phyloP scores from a whole-genome alignment of 2,888 invertebrate species.

The Marasmarcha lunaedactyla region DNA sequence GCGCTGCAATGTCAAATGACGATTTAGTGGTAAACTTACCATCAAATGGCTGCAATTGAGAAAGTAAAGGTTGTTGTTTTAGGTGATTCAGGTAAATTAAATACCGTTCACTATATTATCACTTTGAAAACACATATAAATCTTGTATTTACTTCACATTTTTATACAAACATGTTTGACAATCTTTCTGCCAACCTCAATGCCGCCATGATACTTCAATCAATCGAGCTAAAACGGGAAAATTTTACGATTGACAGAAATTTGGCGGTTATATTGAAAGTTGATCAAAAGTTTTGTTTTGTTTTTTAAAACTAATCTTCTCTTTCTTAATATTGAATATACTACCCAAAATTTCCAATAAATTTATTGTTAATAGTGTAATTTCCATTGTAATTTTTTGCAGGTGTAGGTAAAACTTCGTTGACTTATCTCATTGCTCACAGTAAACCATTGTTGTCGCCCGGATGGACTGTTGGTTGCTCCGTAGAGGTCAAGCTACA shows the following conservation, averaged over 20 bases:
- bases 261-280: conserved; percentile 24
- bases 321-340: no score
- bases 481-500: conserved; percentile 96
- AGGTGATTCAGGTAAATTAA: conserved; percentile 85
- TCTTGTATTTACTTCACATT: conserved; percentile 6
- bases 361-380: no score
- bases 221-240: no score
- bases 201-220: conserved; percentile 46
- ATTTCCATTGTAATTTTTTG: conserved; percentile 18
- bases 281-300: neutral
- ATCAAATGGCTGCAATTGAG: conserved; percentile 83
- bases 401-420: conserved; percentile 97
- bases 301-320: no score
- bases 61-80: conserved; percentile 92
- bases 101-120: conserved; percentile 5
- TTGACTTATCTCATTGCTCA: conserved; percentile 92
- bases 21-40: conserved; percentile 12
- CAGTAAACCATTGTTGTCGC: conserved; percentile 85
- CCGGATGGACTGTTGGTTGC: conserved; percentile 97
- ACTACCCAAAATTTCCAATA: no score
- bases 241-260: neutral
- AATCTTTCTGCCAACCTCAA: conserved; percentile 39
- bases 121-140: conserved; percentile 5
- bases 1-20: conserved; percentile 28
- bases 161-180: conserved; percentile 21